phyloP scores from a whole-genome alignment of 2,797 vertebrate species.

The Acanthopagrus latus region DNA sequence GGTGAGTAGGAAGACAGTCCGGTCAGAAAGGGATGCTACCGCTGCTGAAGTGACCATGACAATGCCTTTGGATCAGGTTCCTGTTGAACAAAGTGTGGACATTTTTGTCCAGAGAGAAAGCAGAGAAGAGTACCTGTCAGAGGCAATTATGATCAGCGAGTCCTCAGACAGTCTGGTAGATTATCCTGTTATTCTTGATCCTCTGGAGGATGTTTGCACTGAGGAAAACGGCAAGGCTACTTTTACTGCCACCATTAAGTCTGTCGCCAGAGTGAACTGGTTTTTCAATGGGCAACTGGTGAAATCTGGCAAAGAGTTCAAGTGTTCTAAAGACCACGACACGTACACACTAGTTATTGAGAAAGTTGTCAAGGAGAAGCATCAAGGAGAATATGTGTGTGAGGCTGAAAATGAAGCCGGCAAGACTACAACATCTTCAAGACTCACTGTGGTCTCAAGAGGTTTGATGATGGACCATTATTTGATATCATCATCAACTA shows the following conservation, averaged over 20 bases:
- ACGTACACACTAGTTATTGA: constrained; percentile 87
- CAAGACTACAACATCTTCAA: constrained; percentile 89
- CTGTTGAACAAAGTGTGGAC: constrained; percentile 63
- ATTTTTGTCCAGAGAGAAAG: constrained; percentile 72
- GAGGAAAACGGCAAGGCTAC: constrained; percentile 83
- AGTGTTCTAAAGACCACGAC: constrained; percentile 90
- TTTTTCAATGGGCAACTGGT: constrained; percentile 89
- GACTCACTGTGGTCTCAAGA: constrained; percentile 92
- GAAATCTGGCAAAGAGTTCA: constrained; percentile 92
- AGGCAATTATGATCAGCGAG: constrained; percentile 65
- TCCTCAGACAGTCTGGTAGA: constrained; percentile 59
- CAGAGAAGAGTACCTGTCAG: constrained; percentile 79
- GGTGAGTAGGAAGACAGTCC: constrained; percentile 68
- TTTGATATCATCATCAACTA: constrained; percentile 80
- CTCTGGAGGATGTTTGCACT: constrained; percentile 79
- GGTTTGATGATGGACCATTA: constrained; percentile 90
- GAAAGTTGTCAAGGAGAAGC: constrained; percentile 84
- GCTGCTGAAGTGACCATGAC: constrained; percentile 54
- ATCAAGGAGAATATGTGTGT: constrained; percentile 93
- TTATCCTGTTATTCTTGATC: constrained; percentile 78
- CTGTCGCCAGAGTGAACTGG: constrained; percentile 88
- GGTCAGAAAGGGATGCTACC: constrained; percentile 69
- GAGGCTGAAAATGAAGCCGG: constrained; percentile 91
- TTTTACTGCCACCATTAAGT: constrained; percentile 84
- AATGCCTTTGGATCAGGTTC: constrained; percentile 22